A percentile compares a stretch with the other conserved stretches of the same genome.
Conservation (phyloP, 2,797 vertebrate genomes). For the Schizothorax lantsangensis region DNA sequence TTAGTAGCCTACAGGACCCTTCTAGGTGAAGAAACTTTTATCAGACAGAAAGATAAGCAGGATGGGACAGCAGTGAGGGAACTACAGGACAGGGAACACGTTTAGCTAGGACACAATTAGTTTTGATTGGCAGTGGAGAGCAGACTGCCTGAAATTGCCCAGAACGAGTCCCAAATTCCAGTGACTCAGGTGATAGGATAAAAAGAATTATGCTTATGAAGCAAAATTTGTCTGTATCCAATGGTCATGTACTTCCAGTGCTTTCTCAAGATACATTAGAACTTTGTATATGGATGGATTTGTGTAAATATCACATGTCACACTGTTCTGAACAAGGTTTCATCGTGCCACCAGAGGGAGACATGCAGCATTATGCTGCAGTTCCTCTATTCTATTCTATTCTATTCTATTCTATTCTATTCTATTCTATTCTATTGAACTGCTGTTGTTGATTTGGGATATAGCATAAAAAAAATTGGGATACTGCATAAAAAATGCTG, state of each 20-base stretch:
- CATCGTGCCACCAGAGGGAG: conserved; percentile 7
- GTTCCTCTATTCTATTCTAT: background rate
- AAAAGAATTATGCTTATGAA: background rate
- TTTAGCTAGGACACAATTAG: background rate
- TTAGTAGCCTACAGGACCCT: background rate
- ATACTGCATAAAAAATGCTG: background rate
- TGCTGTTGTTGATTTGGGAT: background rate
- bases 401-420: no score
- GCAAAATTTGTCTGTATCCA: background rate
- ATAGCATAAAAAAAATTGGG: background rate
- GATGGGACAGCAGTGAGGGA: background rate
- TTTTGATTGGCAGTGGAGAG: background rate
- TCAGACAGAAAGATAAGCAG: background rate
- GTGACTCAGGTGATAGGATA: background rate
- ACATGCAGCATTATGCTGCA: background rate
- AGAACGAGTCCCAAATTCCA: background rate
- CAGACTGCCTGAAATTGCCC: background rate
- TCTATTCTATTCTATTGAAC: background rate
- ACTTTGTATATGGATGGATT: background rate
- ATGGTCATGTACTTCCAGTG: background rate
- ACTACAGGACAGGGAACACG: no score
- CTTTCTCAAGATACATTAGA: background rate
- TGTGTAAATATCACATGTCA: background rate
- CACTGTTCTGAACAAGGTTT: background rate
- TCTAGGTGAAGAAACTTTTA: background rate